Conservation (phyloP, 2,113 vertebrate genomes). For the Dinomys branickii region DNA sequence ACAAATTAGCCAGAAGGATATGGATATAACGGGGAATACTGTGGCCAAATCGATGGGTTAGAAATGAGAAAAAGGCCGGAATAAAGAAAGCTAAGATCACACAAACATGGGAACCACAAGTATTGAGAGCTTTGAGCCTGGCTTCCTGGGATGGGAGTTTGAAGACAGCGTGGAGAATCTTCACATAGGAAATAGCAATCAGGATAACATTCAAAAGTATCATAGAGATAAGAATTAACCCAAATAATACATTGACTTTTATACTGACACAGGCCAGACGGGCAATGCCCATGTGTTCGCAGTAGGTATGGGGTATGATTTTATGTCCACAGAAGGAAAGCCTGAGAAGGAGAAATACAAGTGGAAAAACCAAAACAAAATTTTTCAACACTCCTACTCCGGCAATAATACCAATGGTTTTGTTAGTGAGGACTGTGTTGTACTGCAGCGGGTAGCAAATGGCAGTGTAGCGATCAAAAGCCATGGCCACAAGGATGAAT, state of each 20-base stretch:
- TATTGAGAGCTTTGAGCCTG: constrained; percentile 56
- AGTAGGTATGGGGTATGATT: background rate
- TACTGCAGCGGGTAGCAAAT: constrained; percentile 39
- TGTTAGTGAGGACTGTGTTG: constrained; percentile 44
- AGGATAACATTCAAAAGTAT: background rate
- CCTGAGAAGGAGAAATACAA: constrained; percentile 48
- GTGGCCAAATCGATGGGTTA: background rate
- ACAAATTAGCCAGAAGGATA: constrained; percentile 52
- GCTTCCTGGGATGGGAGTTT: background rate
- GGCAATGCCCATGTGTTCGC: constrained; percentile 50
- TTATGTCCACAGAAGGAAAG: constrained; percentile 59
- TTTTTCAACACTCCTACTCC: constrained; percentile 27
- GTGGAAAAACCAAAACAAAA: constrained; percentile 48
- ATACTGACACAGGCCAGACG: constrained; percentile 51
- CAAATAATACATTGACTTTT: background rate
- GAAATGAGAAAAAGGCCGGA: background rate
- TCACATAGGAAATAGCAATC: background rate
- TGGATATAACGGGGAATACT: constrained; percentile 38
- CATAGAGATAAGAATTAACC: background rate
- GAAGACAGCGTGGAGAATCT: constrained; percentile 8
- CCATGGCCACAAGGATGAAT: background rate
- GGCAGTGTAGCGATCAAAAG: background rate
- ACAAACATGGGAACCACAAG: constrained; percentile 43
- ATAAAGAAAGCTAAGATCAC: constrained; percentile 5
- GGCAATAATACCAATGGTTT: constrained; percentile 31